These are phyloP conservation scores for Paramormyrops hopkinsi DNA, from an alignment of 2,797 vertebrate species.

Conservation along the genomic window DNA sequence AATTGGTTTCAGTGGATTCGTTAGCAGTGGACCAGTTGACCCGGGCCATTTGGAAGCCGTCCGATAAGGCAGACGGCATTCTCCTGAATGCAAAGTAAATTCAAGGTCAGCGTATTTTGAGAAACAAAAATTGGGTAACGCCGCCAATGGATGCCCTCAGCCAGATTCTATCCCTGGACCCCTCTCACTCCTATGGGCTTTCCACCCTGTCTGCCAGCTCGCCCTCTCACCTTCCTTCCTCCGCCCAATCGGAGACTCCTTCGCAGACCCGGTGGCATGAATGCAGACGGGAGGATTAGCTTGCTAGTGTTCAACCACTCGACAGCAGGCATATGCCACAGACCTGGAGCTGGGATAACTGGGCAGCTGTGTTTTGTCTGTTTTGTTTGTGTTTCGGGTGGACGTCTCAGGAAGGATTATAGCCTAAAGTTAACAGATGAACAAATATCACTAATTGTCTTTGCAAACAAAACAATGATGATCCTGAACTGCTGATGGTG, in stretches of 20 bases:
- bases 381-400: background rate
- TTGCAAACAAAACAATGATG: background rate
- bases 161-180: background rate
- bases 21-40: background rate
- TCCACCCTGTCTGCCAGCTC: background rate
- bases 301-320: background rate
- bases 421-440: background rate
- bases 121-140: background rate
- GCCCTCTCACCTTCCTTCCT: background rate
- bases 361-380: background rate
- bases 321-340: background rate
- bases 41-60: background rate
- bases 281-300: background rate
- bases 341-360: background rate
- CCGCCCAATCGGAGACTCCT: background rate
- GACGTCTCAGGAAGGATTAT: background rate
- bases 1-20: background rate
- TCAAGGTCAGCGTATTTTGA: background rate
- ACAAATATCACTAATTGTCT: background rate
- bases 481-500: background rate
- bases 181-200: background rate
- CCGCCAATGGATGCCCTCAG: background rate
- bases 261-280: background rate
- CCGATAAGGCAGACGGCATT: background rate
- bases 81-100: background rate